A percentile compares a stretch with the other conserved stretches of the same genome.
phyloP scores from a whole-genome alignment of 2,888 invertebrate species.

The Euplagia quadripunctaria region DNA sequence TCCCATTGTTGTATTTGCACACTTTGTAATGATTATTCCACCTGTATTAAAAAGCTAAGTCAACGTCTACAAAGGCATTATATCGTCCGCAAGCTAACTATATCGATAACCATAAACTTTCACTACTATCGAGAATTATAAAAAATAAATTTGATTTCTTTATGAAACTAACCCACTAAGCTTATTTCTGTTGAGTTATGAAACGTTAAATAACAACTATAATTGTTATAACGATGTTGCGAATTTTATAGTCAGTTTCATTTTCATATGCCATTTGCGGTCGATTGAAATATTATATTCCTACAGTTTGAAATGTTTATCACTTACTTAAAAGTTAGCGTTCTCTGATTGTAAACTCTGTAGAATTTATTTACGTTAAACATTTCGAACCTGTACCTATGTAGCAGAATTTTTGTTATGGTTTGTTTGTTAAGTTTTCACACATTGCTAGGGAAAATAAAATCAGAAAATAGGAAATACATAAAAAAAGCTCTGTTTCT shows the following conservation, averaged over 20 bases:
- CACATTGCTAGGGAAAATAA: too few species aligned
- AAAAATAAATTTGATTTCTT: slow-evolving; percentile 14
- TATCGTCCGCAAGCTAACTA: neutral
- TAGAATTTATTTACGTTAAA: neutral
- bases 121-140: slow-evolving; percentile 4
- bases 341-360: neutral
- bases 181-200: slow-evolving; percentile 15
- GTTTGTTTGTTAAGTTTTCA: too few species aligned
- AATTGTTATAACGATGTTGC: slow-evolving; percentile 8
- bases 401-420: too few species aligned
- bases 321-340: neutral
- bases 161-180: slow-evolving; percentile 14
- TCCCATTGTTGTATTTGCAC: neutral
- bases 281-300: slow-evolving; percentile 6
- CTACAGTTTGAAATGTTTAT: slow-evolving; percentile 1
- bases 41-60: neutral
- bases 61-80: neutral
- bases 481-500: too few species aligned
- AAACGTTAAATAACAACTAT: slow-evolving; percentile 17
- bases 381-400: neutral
- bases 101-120: slow-evolving; percentile 17
- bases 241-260: slow-evolving; percentile 13
- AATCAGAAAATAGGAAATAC: too few species aligned
- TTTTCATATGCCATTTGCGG: slow-evolving; percentile 14
- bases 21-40: neutral